Base-by-base conservation (phyloP, 1,140 invertebrate species). In the Ceratosolen solmsi region DNA sequence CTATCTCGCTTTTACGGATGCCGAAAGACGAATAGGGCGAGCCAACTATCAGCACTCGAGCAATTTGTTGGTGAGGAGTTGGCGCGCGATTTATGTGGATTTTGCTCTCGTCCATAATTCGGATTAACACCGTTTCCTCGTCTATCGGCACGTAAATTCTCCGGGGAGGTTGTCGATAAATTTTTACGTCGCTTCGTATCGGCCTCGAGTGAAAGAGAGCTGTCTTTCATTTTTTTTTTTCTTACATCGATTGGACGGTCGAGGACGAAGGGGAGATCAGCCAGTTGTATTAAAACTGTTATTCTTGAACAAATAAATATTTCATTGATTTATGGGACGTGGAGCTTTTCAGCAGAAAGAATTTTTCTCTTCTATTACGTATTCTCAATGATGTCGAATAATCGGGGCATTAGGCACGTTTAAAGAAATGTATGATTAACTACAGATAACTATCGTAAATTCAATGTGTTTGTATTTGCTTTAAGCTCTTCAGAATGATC, bases 121-220 rank as follows among this genome's bases (percentile, higher is more conserved):
- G 84, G 82, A 85, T 85, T 85, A 85, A 82, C 84, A 82, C 76
- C 79, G 80, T 78, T 82, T 82, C 27, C 74, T 71, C 83, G 60
- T 85, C 79, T 83, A 83, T 83, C 82, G 84, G 72, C 84, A 78
- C 82, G 79, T 82, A 81, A 79, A 82, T 82, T 76, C 75, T 78
- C 68, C 15, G 22, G 41, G 79, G 83, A 38, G 38, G n/a, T 54
- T 72, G 79, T 27, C 75, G 73, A 82, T 82, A 82, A 82, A 82
- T 82, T 82, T 82, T 82, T 82, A 78, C 75, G 54, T 82, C 65
- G 27, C 80, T 82, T 78, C 56, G 65, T 82, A 82, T 82, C 68
- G 60, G 65, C 33, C 25, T 2, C 38, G 54, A 56, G 49, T 33
- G 65, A 68, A 46, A 82, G 56, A 82, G 73, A 77, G 63, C 25